Conservation (phyloP, 1,140 invertebrate species). For the Papilio polytes region DNA sequence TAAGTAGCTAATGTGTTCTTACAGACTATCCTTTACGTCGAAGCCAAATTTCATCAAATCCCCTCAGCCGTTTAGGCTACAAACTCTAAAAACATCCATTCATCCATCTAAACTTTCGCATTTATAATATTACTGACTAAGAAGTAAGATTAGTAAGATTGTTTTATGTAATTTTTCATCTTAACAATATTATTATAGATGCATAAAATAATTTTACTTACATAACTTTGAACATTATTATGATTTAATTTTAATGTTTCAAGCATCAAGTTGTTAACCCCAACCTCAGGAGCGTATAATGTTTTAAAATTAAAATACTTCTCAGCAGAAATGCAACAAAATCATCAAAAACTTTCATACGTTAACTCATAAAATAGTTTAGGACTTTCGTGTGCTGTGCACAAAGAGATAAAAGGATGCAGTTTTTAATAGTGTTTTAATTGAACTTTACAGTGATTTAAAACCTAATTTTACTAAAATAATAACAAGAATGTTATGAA, state of each 20-base stretch:
- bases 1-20: too few species aligned
- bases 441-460: neutral
- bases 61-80: too few species aligned
- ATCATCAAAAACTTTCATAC: conserved; percentile 29
- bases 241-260: neutral
- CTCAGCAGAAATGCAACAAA: conserved; percentile 13
- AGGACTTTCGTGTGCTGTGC: neutral
- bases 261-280: conserved; percentile 4
- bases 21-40: too few species aligned
- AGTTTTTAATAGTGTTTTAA: neutral
- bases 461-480: neutral
- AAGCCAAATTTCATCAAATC: too few species aligned
- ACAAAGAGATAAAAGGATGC: neutral
- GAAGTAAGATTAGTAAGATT: too few species aligned
- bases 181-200: neutral
- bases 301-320: conserved; percentile 39
- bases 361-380: conserved; percentile 32
- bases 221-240: conserved; percentile 1
- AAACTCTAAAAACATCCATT: too few species aligned
- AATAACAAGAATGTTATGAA: too few species aligned
- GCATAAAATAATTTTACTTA: neutral
- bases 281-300: neutral
- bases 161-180: neutral
- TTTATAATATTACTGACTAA: too few species aligned
- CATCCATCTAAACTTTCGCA: too few species aligned